Conservation (phyloP, 1,140 invertebrate species). For the Drosophila suzukii region DNA sequence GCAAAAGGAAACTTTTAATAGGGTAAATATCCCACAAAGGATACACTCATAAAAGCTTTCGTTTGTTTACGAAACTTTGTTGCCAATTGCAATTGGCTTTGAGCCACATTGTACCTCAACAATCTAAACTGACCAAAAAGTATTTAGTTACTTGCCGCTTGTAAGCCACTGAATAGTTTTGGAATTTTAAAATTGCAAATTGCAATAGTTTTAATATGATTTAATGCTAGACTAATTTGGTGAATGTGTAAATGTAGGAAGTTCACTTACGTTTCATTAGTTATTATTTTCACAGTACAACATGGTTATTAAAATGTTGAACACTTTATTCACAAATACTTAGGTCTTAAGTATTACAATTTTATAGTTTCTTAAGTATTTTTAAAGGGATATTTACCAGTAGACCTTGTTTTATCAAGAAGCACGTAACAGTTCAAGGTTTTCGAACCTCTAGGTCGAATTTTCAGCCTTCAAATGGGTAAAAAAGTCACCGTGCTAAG, state of each 20-base stretch:
- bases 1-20: conserved; percentile 1
- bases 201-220: background rate
- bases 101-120: background rate
- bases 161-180: background rate
- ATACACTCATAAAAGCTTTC: background rate
- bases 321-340: too few species aligned
- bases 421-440: background rate
- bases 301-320: too few species aligned
- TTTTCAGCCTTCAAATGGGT: background rate
- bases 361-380: too few species aligned
- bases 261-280: background rate
- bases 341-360: too few species aligned
- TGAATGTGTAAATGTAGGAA: background rate
- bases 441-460: background rate
- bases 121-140: background rate
- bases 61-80: background rate
- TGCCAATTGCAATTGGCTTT: background rate
- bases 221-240: background rate
- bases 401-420: too few species aligned
- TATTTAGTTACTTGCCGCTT: background rate
- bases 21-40: background rate
- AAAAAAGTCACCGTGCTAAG: conserved; percentile 2
- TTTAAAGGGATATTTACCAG: too few species aligned
- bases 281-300: background rate
- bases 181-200: background rate